Conservation (phyloP, 2,113 vertebrate species). For the Physeter macrocephalus region DNA sequence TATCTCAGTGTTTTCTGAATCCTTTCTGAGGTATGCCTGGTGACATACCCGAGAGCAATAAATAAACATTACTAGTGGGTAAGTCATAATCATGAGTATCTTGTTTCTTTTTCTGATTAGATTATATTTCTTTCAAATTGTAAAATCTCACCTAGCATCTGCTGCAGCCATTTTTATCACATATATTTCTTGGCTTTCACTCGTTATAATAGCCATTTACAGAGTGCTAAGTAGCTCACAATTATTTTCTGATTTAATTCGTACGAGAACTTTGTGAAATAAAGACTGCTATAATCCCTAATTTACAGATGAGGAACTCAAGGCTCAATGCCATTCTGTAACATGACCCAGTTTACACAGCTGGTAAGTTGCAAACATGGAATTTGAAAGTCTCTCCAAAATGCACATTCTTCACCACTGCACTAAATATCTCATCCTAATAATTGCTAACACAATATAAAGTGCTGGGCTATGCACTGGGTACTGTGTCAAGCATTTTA, state of each 20-base stretch:
- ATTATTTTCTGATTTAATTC: neutral
- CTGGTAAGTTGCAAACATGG: neutral
- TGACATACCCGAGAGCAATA: neutral
- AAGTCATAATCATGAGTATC: too few species aligned
- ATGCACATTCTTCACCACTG: neutral
- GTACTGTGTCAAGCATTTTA: neutral
- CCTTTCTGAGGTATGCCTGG: neutral
- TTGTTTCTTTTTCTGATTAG: neutral
- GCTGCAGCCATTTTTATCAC: neutral
- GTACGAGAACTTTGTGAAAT: neutral
- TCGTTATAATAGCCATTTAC: neutral
- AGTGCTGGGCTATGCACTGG: neutral
- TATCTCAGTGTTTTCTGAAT: neutral
- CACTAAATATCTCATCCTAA: neutral
- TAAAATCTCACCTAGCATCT: neutral
- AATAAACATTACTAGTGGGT: neutral
- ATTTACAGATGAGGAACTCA: neutral
- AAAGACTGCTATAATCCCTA: neutral
- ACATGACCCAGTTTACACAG: neutral
- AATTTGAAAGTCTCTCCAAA: neutral
- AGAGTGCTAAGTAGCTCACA: neutral
- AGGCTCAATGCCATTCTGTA: neutral
- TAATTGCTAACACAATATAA: neutral
- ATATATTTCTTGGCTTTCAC: neutral
- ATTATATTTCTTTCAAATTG: neutral